phyloP scores from a whole-genome alignment of 2,113 vertebrate species.

The Gymnarchus niloticus region DNA sequence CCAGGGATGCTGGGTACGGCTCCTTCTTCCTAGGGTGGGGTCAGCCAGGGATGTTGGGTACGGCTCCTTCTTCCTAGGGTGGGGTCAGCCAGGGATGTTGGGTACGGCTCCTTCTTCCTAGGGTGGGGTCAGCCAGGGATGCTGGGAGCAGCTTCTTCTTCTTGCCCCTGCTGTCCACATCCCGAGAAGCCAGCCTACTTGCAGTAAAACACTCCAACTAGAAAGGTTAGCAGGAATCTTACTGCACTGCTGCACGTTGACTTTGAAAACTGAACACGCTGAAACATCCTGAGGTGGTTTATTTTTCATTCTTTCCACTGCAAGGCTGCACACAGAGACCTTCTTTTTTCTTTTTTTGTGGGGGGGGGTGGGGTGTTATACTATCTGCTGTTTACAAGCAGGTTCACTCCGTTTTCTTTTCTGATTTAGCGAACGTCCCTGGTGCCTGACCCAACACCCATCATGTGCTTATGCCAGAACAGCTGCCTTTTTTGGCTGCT shows the following conservation, averaged over 20 bases:
- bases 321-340: neutral
- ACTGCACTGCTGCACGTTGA: conserved; percentile 35
- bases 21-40: conserved; percentile 26
- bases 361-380: too few relatives aligned
- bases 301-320: conserved; percentile 46
- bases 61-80: conserved; percentile 20
- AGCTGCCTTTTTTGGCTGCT: too few relatives aligned
- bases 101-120: neutral
- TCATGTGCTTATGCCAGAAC: too few relatives aligned
- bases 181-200: conserved; percentile 33
- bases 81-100: conserved; percentile 10
- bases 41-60: conserved; percentile 4
- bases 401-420: too few relatives aligned
- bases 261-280: conserved; percentile 47
- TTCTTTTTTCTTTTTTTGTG: neutral
- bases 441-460: too few relatives aligned
- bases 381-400: too few relatives aligned
- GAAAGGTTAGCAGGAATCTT: conserved; percentile 42
- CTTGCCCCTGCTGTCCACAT: conserved; percentile 43
- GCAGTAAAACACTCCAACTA: conserved; percentile 4
- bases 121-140: conserved; percentile 24
- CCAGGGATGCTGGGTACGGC: neutral
- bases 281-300: conserved; percentile 45
- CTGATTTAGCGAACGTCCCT: too few relatives aligned
- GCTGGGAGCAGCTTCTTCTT: neutral